Evolutionary conservation across 2,113 vertebrate species (phyloP).

Genomic region (Pelecanoides urinatrix): DNA sequence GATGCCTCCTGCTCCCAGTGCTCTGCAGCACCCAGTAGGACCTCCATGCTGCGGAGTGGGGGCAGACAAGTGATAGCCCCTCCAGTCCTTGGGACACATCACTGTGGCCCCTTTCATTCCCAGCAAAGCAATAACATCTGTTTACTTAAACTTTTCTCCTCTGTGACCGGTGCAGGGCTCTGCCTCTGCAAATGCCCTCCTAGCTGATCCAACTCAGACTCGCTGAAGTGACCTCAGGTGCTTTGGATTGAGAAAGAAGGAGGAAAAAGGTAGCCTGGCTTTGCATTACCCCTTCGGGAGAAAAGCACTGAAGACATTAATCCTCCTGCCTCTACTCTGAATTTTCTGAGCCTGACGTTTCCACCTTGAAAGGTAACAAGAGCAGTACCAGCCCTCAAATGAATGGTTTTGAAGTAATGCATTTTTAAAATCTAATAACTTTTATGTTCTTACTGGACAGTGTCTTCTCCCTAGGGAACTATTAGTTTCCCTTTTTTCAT

Average conservation of each 20-base stretch:
- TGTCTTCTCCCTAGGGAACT: background rate
- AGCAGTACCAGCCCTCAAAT: background rate
- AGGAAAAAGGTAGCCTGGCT: background rate
- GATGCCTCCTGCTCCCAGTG: background rate
- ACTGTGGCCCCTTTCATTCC: rapidly evolving
- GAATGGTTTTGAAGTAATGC: background rate
- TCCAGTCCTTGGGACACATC: background rate
- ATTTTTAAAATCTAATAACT: background rate
- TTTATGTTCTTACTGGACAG: background rate
- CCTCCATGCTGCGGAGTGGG: background rate
- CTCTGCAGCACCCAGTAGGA: background rate
- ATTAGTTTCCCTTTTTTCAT: background rate
- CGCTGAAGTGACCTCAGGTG: background rate
- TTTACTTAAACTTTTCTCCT: background rate
- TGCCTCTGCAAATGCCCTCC: background rate
- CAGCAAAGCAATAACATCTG: background rate
- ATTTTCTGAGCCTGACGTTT: background rate
- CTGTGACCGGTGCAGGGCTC: background rate
- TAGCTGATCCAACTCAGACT: rapidly evolving
- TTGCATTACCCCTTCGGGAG: background rate
- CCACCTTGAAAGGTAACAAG: background rate
- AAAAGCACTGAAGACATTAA: background rate
- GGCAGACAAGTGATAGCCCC: background rate
- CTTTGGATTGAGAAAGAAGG: background rate
- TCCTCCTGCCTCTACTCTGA: background rate